Evolutionary conservation across 2,113 vertebrate genomes (phyloP), one percentile per base, ranked within the genome.

Genomic region (Larimichthys polyactis): DNA sequence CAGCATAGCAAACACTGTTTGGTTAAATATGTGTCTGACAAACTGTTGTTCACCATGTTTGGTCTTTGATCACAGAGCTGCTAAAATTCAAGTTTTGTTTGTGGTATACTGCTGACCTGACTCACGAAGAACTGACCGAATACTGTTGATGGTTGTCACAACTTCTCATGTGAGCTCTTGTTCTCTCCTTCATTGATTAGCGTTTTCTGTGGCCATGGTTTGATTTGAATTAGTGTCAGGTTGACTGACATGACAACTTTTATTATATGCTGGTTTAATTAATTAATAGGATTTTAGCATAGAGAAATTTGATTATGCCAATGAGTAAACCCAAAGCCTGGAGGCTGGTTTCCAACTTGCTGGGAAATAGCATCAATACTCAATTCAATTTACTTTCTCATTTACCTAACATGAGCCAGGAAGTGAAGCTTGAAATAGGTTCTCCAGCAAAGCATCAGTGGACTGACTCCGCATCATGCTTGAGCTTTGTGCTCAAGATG

Each of bases 361-460:
- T 68, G 64, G 58, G 81, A 89, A 92, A 84, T 68, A 29, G 69
- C 69, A 73, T 81, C 82, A 71, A 75, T 83, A 75, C 78, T 83
- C 70, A 68, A 43, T 87, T 89, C 80, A 90, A 84, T 93, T 90
- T 88, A 84, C 68, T 88, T 82, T 92, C 89, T 91, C 89, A 88
- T 91, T 91, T 89, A 68, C 84, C 72, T 79, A 87, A 92, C 90
- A 91, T 68, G 71, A 67, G 87, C 77, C 55, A 87, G 91, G 88
- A 92, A 93, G 85, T 85, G 87, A 86, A 88, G 92, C 92, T 90
- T 92, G 89, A 93, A 93, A 94, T 92, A 70, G 85, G 85, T 91
- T 93, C 67, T 71, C 62, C 79, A 77, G 84, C 82, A 84, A 87
- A 86, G 82, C 82, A 51, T 67, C 69, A 9, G 71, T 66, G 66